A percentile compares a stretch with the other conserved stretches of the same genome.
These are phyloP conservation scores for Luperina testacea DNA, from an alignment of 2,888 invertebrate species.

Conservation along the genomic window DNA sequence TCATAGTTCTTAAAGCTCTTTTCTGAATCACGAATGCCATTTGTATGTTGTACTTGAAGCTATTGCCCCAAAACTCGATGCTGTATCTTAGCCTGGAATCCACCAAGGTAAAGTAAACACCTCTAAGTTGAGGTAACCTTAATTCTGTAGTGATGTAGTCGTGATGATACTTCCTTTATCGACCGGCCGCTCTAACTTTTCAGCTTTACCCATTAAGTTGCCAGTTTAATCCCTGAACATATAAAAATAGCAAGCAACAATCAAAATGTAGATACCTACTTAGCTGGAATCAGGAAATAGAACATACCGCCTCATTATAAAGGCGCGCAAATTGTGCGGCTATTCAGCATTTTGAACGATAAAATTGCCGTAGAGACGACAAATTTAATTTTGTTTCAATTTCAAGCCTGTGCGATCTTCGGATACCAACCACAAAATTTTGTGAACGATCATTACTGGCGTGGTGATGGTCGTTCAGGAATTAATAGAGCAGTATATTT, in stretches of 20 bases:
- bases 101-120: too few species aligned
- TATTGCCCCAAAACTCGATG: too few species aligned
- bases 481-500: slow-evolving; percentile 39
- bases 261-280: background rate
- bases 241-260: background rate
- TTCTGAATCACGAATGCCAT: too few species aligned
- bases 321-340: background rate
- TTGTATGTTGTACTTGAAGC: too few species aligned
- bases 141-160: background rate
- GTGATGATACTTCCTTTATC: background rate
- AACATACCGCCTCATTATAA: background rate
- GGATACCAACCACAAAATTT: slow-evolving; percentile 19
- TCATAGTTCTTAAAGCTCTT: too few species aligned
- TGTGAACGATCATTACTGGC: background rate
- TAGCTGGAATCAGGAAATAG: background rate
- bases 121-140: too few species aligned
- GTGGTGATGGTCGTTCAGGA: background rate
- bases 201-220: background rate
- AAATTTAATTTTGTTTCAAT: background rate
- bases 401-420: too few species aligned
- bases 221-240: background rate
- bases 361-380: background rate
- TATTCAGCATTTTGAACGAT: background rate
- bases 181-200: background rate
- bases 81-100: too few species aligned